These are phyloP conservation scores for Drosophila kuntzei DNA, from an alignment of 2,888 invertebrate genomes.

Conservation along the genomic window DNA sequence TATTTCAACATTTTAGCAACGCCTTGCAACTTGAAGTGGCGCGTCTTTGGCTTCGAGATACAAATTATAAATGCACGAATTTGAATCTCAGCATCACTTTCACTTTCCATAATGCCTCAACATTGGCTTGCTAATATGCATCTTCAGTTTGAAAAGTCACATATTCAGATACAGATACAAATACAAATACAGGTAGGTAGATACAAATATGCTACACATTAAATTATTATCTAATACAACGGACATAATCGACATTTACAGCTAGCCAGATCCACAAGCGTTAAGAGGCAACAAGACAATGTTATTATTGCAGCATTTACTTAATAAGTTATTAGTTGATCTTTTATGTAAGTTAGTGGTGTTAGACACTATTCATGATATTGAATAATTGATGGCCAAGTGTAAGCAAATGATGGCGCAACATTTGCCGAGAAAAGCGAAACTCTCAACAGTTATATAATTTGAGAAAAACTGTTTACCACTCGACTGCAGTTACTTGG, in stretches of 20 bases:
- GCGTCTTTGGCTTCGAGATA: slow-evolving; percentile 34
- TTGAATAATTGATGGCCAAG: slow-evolving; percentile 70
- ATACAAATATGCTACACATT: slow-evolving; percentile 38
- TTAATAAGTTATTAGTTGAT: slow-evolving; percentile 68
- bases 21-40: slow-evolving; percentile 44
- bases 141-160: slow-evolving; percentile 35
- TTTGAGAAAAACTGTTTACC: slow-evolving; percentile 49
- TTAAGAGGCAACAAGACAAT: slow-evolving; percentile 48
- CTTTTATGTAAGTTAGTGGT: slow-evolving; percentile 67
- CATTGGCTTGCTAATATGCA: slow-evolving; percentile 61
- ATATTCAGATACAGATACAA: slow-evolving; percentile 19
- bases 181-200: slow-evolving; percentile 25
- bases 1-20: slow-evolving; percentile 59
- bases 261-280: slow-evolving; percentile 43
- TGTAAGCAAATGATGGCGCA: slow-evolving; percentile 68
- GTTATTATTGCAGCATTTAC: slow-evolving; percentile 70
- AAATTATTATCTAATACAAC: slow-evolving; percentile 71
- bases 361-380: slow-evolving; percentile 54
- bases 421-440: slow-evolving; percentile 42
- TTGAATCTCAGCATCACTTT: slow-evolving; percentile 60
- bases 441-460: slow-evolving; percentile 55
- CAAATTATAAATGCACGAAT: slow-evolving; percentile 76
- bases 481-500: slow-evolving; percentile 61
- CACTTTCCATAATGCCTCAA: slow-evolving; percentile 62
- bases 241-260: slow-evolving; percentile 59